Evolutionary conservation across 2,888 invertebrate genomes (phyloP), one percentile per base, ranked within the genome.

Genomic region (Volucella zonaria): DNA sequence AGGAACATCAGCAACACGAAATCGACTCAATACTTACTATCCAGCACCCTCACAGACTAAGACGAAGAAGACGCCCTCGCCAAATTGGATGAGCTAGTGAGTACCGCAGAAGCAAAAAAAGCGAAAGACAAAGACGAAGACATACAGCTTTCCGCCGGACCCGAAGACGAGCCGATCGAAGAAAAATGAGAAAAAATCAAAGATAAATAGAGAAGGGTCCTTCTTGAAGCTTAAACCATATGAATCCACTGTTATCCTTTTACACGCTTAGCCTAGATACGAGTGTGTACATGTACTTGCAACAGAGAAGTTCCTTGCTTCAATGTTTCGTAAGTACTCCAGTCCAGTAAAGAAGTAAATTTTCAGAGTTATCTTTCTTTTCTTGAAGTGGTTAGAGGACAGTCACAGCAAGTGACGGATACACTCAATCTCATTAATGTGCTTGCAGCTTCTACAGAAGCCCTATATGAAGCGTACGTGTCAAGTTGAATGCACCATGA

Each of bases 1-100:
- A 94, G 88, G 99, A 99, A n/a, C n/a, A n/a, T n/a, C n/a, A n/a
- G n/a, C 99, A 99, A 92, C 94, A 93, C 93, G 98, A 98, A 93
- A 96, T 98, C 87, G 96, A 97, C 93, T 96, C 95, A 31, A 91
- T 98, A 54, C 93, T 98, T 98, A 54, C 93, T 98, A 51, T 94
- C 95, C 88, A 97, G 97, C 70, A 95, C 94, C 78, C 92, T 91
- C 42, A 96, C 96, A 14, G 93, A 95, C 61, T 96, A 98, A 90
- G 99, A 99, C 91, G 96, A 98, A 90, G 95, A 95, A 31, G 97
- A 95, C 87, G 97, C 97, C 6, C 95, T 97, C 90, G 95, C 95
- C 56, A 99, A 99, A 92, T 93, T 98, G 80, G 96, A 97, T 88
- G 95, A 94, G 62, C 94, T 99, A 40, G 93, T 97, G 52, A 93